Percentiles rank a stretch among this genome's conserved stretches.
phyloP scores from a whole-genome alignment of 2,797 vertebrate genomes.

The Sebastes variabilis region DNA sequence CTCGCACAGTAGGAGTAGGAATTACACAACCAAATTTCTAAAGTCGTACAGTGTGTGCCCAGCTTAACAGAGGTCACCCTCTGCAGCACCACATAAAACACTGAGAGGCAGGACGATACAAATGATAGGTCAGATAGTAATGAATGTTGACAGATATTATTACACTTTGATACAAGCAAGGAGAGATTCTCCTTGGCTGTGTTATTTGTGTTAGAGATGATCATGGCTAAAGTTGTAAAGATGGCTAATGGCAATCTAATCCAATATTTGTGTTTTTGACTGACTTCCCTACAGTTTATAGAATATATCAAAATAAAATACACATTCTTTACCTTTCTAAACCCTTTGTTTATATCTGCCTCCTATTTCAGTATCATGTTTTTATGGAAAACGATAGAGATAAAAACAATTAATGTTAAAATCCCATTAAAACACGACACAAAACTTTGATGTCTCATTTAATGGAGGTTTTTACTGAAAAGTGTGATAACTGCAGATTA shows the following conservation, averaged over 20 bases:
- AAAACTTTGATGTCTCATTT: conserved; percentile 43
- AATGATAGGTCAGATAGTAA: conserved; percentile 29
- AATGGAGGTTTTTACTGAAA: conserved; percentile 28
- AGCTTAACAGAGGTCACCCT: conserved; percentile 43
- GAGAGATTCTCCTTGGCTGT: conserved; percentile 15
- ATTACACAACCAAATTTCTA: too few relatives aligned
- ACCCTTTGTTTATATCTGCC: not conserved
- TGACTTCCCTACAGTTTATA: not conserved
- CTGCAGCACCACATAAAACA: conserved; percentile 50
- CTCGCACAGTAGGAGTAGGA: too few relatives aligned
- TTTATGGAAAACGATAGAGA: not conserved
- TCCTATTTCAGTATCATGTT: not conserved
- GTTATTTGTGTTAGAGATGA: not conserved
- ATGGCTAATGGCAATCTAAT: not conserved
- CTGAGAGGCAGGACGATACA: conserved; percentile 19
- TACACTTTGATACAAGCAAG: conserved; percentile 24
- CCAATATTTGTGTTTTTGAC: not conserved
- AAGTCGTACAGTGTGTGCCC: too few relatives aligned
- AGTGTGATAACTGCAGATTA: conserved; percentile 41
- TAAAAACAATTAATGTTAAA: conserved; percentile 24
- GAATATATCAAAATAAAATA: not conserved
- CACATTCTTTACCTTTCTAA: not conserved
- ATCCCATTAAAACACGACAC: conserved; percentile 26
- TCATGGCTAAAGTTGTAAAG: not conserved
- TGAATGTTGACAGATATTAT: conserved; percentile 53